Evolutionary conservation across 2,888 invertebrate genomes (phyloP).

Genomic region (Lacanobia wlatinum): DNA sequence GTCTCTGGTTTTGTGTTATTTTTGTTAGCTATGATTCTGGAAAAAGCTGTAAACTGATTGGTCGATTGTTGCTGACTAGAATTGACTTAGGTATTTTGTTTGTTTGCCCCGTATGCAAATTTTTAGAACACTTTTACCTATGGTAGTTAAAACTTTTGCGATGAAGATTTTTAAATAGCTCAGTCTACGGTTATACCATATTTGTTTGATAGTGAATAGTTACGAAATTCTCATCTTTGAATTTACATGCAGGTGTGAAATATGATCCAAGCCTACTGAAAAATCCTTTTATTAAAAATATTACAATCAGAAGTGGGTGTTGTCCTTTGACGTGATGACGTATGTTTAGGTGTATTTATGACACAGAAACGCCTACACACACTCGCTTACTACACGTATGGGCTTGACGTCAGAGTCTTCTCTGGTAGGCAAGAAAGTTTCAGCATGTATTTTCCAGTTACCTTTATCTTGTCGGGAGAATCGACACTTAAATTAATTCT

Average conservation of each 20-base stretch:
- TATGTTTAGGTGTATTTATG: neutral
- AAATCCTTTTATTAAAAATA: neutral
- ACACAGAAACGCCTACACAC: neutral
- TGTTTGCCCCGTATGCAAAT: neutral
- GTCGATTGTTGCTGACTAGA: neutral
- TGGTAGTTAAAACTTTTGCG: neutral
- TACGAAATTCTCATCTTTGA: neutral
- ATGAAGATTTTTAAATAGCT: neutral
- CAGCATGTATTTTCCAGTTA: no score
- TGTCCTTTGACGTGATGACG: neutral
- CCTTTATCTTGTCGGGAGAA: no score
- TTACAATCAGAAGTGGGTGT: neutral
- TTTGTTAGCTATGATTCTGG: constrained; percentile 15
- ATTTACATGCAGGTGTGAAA: neutral
- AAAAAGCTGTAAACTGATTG: neutral
- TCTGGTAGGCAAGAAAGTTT: no score
- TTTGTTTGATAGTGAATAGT: neutral
- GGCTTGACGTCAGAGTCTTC: no score
- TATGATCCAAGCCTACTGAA: neutral
- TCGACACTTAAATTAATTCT: no score
- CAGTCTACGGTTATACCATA: neutral
- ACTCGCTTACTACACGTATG: no score
- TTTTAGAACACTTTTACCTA: neutral
- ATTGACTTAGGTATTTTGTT: neutral
- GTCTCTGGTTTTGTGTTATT: constrained; percentile 26